Evolutionary conservation across 2,113 vertebrate genomes (phyloP).

Genomic region (Peromyscus leucopus): DNA sequence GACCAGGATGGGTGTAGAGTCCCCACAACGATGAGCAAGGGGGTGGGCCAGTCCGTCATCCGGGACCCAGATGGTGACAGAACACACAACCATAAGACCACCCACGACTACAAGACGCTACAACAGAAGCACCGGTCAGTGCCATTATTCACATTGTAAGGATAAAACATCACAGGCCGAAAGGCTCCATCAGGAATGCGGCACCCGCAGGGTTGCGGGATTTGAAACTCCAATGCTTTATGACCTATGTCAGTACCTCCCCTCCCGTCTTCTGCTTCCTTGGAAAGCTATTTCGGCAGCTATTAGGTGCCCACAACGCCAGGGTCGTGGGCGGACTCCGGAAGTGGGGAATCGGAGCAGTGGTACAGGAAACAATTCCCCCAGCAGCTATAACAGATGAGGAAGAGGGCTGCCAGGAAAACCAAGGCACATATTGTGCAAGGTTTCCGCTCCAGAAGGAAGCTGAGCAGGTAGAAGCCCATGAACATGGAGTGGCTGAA

Average conservation of each 20-base stretch:
- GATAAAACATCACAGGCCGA: constrained; percentile 87
- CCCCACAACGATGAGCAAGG: constrained; percentile 54
- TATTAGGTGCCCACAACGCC: constrained; percentile 95
- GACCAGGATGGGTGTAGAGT: constrained; percentile 59
- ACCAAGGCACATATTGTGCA: constrained; percentile 99
- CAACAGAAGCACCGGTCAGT: constrained; percentile 85
- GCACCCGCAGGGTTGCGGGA: constrained; percentile 79
- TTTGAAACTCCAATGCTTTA: constrained; percentile 86
- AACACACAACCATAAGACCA: constrained; percentile 84
- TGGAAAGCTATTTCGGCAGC: constrained; percentile 82
- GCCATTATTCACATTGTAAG: constrained; percentile 90
- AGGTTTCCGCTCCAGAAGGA: constrained; percentile 98
- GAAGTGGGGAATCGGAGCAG: constrained; percentile 95
- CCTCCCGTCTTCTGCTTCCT: constrained; percentile 85
- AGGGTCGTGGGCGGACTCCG: constrained; percentile 94
- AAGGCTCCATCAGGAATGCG: constrained; percentile 83
- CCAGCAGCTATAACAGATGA: constrained; percentile 99
- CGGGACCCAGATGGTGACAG: constrained; percentile 81
- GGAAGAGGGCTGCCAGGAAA: constrained; percentile 97
- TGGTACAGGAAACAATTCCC: constrained; percentile 99
- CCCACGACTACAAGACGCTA: constrained; percentile 85
- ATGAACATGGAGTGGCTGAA: constrained; percentile 99
- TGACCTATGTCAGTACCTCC: constrained; percentile 83
- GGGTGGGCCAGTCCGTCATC: constrained; percentile 77
- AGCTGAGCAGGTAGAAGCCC: constrained; percentile 99